Evolutionary conservation across 1,140 invertebrate genomes (phyloP).

Genomic region (Oncopeltus fasciatus): DNA sequence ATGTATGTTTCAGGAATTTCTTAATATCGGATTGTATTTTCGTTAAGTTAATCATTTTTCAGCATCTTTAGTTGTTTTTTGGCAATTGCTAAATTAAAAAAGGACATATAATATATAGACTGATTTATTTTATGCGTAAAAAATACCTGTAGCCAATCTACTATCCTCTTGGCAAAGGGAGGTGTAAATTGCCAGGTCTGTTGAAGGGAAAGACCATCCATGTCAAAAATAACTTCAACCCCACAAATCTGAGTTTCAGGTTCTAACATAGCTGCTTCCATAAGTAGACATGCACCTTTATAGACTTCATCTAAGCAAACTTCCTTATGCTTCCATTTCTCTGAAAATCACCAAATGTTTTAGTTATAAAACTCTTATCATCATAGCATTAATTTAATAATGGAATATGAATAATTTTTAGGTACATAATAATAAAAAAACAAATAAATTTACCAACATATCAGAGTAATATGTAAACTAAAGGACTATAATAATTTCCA

Average conservation of each 20-base stretch:
- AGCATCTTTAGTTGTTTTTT: too few relatives aligned
- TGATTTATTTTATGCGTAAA: neutral
- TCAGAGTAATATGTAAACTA: too few relatives aligned
- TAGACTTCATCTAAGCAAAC: conserved; percentile 63
- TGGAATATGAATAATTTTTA: too few relatives aligned
- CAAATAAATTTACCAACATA: too few relatives aligned
- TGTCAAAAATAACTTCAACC: conserved; percentile 65
- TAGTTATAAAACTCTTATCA: too few relatives aligned
- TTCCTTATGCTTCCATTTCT: conserved; percentile 72
- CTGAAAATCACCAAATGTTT: conserved; percentile 32
- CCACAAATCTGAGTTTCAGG: conserved; percentile 60
- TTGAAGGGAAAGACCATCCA: conserved; percentile 62
- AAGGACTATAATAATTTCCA: too few relatives aligned
- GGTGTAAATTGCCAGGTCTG: conserved; percentile 73
- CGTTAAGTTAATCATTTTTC: too few relatives aligned
- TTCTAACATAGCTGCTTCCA: conserved; percentile 66
- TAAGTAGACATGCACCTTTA: conserved; percentile 62
- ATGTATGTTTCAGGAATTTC: too few relatives aligned
- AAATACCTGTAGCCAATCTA: conserved; percentile 58
- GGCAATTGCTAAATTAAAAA: too few relatives aligned
- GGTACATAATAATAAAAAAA: too few relatives aligned
- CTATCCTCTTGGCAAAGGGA: conserved; percentile 62
- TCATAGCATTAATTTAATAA: too few relatives aligned
- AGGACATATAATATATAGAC: neutral
- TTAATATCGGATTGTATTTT: too few relatives aligned